phyloP scores from a whole-genome alignment of 2,888 invertebrate species.

The Drosophila austrosaltans region DNA sequence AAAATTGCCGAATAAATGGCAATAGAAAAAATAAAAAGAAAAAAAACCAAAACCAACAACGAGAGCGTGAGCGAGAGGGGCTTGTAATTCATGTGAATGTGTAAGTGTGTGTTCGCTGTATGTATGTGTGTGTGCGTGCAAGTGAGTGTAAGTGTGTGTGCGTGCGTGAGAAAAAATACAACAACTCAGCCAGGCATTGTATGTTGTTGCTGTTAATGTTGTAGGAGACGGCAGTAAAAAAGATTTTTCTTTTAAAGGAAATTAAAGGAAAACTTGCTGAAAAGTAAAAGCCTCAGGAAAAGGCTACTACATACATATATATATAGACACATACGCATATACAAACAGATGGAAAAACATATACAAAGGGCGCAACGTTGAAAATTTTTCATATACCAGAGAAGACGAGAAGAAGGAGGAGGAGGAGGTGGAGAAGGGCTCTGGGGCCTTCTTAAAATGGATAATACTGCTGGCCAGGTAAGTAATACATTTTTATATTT shows the following conservation, averaged over 20 bases:
- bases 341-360: conserved; percentile 48
- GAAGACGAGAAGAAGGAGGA: conserved; percentile 5
- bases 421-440: conserved; percentile 30
- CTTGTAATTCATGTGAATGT: conserved; percentile 8
- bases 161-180: conserved; percentile 59
- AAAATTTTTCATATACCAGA: conserved; percentile 39
- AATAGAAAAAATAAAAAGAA: conserved; percentile 8
- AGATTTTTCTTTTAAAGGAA: conserved; percentile 10
- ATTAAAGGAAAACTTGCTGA: conserved; percentile 29
- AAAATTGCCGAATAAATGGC: conserved; percentile 9
- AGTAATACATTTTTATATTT: conserved; percentile 36
- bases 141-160: conserved; percentile 21
- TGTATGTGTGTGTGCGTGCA: conserved; percentile 4
- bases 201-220: conserved; percentile 52
- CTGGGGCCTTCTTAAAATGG: conserved; percentile 56
- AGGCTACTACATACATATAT: conserved; percentile 34
- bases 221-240: conserved; percentile 32
- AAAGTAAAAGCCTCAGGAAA: conserved; percentile 16
- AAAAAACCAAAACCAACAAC: conserved; percentile 11
- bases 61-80: conserved; percentile 6
- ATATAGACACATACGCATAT: conserved; percentile 26
- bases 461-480: conserved; percentile 73
- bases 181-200: conserved; percentile 58
- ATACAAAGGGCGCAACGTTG: conserved; percentile 54
- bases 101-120: conserved; percentile 2